These are phyloP conservation scores for Neofelis nebulosa DNA, from an alignment of 2,113 vertebrate genomes.

Conservation along the genomic window DNA sequence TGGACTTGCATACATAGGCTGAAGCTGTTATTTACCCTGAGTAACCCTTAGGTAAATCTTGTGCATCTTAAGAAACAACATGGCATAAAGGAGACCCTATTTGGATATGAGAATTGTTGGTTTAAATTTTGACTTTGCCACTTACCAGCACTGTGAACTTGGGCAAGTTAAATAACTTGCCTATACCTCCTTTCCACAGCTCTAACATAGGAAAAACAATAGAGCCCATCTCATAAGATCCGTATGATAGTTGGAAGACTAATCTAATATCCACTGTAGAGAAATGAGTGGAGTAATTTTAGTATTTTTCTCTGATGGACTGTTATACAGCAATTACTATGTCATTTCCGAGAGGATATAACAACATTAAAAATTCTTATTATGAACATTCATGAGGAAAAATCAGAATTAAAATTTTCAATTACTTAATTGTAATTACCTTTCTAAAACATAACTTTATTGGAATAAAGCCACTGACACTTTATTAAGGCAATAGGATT, in stretches of 20 bases:
- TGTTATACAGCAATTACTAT: not conserved
- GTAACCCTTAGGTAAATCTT: not conserved
- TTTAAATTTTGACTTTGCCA: not conserved
- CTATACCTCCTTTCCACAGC: not conserved
- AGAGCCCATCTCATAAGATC: too few species aligned
- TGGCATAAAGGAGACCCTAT: not conserved
- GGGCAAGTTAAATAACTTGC: not conserved
- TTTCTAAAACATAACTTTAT: not conserved
- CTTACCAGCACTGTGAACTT: not conserved
- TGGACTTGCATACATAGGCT: not conserved
- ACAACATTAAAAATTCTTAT: not conserved
- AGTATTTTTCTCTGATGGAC: not conserved
- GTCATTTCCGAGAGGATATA: not conserved
- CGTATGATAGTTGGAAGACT: not conserved
- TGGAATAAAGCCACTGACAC: not conserved
- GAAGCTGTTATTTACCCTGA: not conserved
- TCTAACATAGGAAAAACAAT: not conserved
- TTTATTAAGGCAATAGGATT: not conserved
- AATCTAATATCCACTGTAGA: not conserved
- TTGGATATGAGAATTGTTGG: not conserved
- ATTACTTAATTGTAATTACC: not conserved
- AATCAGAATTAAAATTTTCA: constrained; percentile 4
- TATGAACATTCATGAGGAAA: not conserved
- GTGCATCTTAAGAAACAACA: not conserved
- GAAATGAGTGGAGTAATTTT: not conserved